A percentile compares a stretch with the other conserved stretches of the same genome.
phyloP scores from a whole-genome alignment of 2,113 vertebrate genomes.

The Poecilia latipinna region DNA sequence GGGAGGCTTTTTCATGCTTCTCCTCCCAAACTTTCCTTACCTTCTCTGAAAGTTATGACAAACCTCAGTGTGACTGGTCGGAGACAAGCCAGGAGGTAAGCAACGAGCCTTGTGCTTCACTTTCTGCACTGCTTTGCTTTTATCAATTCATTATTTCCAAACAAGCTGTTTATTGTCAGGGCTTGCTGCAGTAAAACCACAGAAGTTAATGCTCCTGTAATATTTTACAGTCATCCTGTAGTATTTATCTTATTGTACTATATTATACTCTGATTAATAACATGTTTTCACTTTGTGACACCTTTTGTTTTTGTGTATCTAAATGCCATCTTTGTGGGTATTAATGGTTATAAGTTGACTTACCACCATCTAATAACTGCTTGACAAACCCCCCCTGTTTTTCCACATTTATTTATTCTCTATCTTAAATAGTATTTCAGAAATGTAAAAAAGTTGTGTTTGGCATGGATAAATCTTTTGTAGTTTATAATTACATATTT shows the following conservation, averaged over 20 bases:
- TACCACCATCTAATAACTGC: not conserved
- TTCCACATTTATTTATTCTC: not conserved
- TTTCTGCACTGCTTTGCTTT: not conserved
- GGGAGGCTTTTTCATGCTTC: constrained; percentile 5
- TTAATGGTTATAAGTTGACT: not conserved
- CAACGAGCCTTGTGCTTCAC: constrained; percentile 15
- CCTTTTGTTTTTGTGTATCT: not conserved
- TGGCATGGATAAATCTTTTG: not conserved
- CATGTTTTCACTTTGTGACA: not conserved
- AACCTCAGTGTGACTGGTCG: constrained; percentile 47
- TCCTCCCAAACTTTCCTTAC: constrained; percentile 64
- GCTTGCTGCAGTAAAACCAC: not conserved
- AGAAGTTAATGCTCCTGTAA: not conserved
- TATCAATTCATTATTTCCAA: constrained; percentile 26
- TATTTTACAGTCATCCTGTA: not conserved
- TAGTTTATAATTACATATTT: not conserved
- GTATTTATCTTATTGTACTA: not conserved
- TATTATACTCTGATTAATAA: not conserved
- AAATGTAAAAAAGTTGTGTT: not conserved
- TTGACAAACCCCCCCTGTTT: not conserved
- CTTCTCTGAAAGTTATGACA: constrained; percentile 59
- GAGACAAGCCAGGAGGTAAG: constrained; percentile 64
- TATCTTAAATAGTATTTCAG: not conserved
- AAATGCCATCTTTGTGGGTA: not conserved
- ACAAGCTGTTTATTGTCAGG: not conserved